Base-by-base conservation (phyloP, 2,113 vertebrate genomes). In the Chaenocephalus aceratus region DNA sequence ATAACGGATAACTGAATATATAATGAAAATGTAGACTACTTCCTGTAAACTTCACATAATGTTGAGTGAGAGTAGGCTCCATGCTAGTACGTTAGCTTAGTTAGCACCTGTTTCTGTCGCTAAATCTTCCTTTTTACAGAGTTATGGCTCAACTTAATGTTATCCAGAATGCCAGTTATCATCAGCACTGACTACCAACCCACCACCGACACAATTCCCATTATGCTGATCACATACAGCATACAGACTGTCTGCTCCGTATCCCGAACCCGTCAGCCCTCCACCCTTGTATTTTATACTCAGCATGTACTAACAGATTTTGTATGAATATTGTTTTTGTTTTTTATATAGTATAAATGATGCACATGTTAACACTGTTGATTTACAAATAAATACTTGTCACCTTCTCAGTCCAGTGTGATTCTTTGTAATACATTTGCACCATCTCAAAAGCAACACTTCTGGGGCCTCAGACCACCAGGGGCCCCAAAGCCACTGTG, bases 341-440 rank as follows among this genome's bases (percentile, higher is more conserved):
- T 86, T 80, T 65, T 81, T 77, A 67, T 66, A 78, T 71, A 72
- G 69, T 73, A 82, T 75, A 84, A 88, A 87, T 88, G 77, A 86
- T 77, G 80, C 77, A 77, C 78, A 72, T 88, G 83, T 90, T 92
- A 91, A 91, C 77, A 80, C 78, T 52, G 67, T 84, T 85, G 75
- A 88, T 84, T 82, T 88, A 84, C 76, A 75, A 94, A 89, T 89
- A 92, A 93, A 92, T 74, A 76, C 80, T 74, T 90, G 83, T 80
- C 80, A 89, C 80, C 84, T 77, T 83, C 14, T 72, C 56, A 77
- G 12, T 73, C 56, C 59, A 14, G 58, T 80, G 67, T 85, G 23
- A 74, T 58, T 76, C 49, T 53, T 73, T 84, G 44, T 36, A 30
- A 66, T 45, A 26, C 23, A 82, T 30, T 7, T 3, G 6, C 36